Base-by-base conservation (phyloP, 1,140 invertebrate genomes). In the Nasonia longicornis region DNA sequence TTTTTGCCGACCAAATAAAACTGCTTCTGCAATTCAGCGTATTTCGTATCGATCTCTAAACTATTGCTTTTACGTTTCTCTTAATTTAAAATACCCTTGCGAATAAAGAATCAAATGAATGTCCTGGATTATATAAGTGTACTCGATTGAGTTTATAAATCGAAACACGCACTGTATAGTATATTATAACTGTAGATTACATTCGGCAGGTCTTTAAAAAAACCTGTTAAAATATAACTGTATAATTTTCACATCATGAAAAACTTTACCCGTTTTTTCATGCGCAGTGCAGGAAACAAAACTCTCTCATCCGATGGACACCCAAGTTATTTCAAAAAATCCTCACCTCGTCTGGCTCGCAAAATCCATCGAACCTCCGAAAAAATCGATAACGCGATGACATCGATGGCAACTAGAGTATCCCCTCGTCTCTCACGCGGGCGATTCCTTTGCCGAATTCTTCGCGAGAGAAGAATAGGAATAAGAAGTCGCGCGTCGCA, bases 401-500 rank as follows among this genome's bases (percentile, higher is more conserved):
- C 35, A 42, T 71, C 70, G 70, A 71, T 42, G 1, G 70, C 70
- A 42, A 71, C 70, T 42, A 38, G 35, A 71, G 70, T 71, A 42
- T 42, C 70, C 4, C 20, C 14, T 20, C 11, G 48, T 52, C 52
- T 58, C 52, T 4, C 16, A n/a, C 20, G 20, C 20, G 52, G 20
- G 26, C 26, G 26, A 26, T n/a, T 7, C 52, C 16, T n/a, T 20
- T 14, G 14, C 16, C 4, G 16, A 1, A 58, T 58, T 58, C 52
- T 11, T 20, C 52, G 52, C 52, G 52, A n/a, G 52, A 71, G 16
- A 31, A 71, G 70, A 71, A 35, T 71, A 71, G 70, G 70, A 58
- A 58, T 58, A 58, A 58, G 52, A 58, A 58, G 52, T 58, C 45
- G 63, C n/a, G 12, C 58, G 58, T n/a, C 64, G 22, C 64, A n/a